These are phyloP conservation scores for Empidonax traillii DNA, from an alignment of 2,113 vertebrate genomes.

Conservation along the genomic window DNA sequence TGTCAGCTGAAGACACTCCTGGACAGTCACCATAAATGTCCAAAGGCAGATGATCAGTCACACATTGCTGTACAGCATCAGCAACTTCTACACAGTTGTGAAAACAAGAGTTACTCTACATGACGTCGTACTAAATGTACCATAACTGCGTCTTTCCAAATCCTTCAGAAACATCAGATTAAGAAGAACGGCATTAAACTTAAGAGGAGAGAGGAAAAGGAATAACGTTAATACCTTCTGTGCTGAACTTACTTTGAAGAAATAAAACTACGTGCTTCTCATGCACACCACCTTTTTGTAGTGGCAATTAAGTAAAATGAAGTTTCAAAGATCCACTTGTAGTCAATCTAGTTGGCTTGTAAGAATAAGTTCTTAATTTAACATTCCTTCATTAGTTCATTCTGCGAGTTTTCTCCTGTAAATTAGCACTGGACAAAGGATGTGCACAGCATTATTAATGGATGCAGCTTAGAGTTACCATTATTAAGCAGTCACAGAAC, in stretches of 20 bases:
- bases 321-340: background rate
- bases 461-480: background rate
- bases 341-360: background rate
- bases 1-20: background rate
- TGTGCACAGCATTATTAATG: background rate
- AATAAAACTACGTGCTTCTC: background rate
- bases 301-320: background rate
- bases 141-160: background rate
- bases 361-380: background rate
- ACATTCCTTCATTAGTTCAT: background rate
- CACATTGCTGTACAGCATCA: background rate
- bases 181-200: fast-evolving
- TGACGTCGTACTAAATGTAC: background rate
- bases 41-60: background rate
- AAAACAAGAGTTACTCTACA: background rate
- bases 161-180: background rate
- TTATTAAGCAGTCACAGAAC: background rate
- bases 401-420: background rate
- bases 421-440: background rate
- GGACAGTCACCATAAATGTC: background rate
- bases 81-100: background rate
- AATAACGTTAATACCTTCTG: background rate
- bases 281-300: background rate
- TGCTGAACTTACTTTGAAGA: background rate
- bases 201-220: background rate